Evolutionary conservation across 37 sponge, comb jelly and placozoan genomes (phyloP).

Genomic region (Eunapius fragilis): DNA sequence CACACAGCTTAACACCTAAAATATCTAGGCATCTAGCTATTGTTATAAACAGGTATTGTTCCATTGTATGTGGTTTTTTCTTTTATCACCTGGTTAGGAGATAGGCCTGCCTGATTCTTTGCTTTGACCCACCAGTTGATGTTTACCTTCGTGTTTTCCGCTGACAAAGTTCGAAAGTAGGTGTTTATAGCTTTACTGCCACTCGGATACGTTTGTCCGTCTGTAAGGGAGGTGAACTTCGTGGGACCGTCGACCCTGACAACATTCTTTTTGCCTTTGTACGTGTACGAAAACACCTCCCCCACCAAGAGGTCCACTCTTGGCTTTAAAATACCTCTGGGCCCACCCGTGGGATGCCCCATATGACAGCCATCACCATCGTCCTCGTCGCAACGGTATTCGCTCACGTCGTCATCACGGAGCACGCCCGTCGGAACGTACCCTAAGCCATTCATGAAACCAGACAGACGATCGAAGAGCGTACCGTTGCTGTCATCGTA

Average conservation of each 20-base stretch:
- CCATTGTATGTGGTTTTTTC: too few relatives aligned
- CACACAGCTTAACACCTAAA: too few relatives aligned
- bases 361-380: background rate
- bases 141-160: background rate
- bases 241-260: background rate
- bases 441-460: background rate
- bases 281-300: background rate
- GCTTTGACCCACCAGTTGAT: background rate
- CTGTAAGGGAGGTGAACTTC: background rate
- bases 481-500: background rate
- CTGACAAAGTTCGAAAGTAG: background rate
- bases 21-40: too few relatives aligned
- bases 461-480: background rate
- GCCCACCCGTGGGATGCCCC: too few relatives aligned
- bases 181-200: background rate
- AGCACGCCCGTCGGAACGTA: background rate
- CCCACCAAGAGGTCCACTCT: background rate
- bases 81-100: background rate
- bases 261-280: background rate
- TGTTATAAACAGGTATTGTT: too few relatives aligned
- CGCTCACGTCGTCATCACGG: background rate
- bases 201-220: background rate
- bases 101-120: background rate
- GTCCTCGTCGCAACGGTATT: background rate
- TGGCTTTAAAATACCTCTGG: background rate